Conservation (phyloP, 1,140 invertebrate species). For the Cyclina sinensis region DNA sequence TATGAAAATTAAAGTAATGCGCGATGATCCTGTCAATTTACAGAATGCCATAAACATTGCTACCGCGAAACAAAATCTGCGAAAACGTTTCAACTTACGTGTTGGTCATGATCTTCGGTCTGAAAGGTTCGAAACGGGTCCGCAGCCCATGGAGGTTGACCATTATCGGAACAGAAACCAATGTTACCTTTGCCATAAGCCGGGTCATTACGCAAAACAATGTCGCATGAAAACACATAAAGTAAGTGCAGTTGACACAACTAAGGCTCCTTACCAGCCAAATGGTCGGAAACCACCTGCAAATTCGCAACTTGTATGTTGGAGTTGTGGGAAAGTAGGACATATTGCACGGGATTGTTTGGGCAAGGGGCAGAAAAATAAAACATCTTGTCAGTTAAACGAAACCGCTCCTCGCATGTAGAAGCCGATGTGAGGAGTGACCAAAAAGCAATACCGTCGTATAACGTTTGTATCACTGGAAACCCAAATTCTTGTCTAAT, state of each 20-base stretch:
- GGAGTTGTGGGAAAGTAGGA: conserved; percentile 13
- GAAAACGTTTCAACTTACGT: conserved; percentile 9
- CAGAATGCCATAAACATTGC: conserved; percentile 32
- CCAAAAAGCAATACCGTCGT: no score
- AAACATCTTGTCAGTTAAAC: no score
- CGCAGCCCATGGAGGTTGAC: background rate
- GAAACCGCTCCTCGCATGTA: background rate
- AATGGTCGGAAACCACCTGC: background rate
- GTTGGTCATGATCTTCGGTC: background rate
- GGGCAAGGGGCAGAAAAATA: no score
- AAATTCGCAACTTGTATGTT: conserved; percentile 34
- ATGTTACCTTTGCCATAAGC: background rate
- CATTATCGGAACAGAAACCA: background rate
- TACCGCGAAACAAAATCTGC: conserved; percentile 52
- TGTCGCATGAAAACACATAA: background rate
- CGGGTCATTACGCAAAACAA: background rate
- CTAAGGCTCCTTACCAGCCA: no score
- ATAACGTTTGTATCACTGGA: background rate
- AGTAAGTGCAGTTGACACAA: background rate
- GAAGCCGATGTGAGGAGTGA: no score
- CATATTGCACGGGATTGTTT: conserved; percentile 2
- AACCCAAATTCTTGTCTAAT: background rate
- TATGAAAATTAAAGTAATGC: conserved; percentile 61
- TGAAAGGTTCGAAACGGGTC: background rate
- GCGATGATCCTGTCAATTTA: no score